phyloP scores from a whole-genome alignment of 53 echinoderm and acorn worm species.

The Hippasteria phrygiana region DNA sequence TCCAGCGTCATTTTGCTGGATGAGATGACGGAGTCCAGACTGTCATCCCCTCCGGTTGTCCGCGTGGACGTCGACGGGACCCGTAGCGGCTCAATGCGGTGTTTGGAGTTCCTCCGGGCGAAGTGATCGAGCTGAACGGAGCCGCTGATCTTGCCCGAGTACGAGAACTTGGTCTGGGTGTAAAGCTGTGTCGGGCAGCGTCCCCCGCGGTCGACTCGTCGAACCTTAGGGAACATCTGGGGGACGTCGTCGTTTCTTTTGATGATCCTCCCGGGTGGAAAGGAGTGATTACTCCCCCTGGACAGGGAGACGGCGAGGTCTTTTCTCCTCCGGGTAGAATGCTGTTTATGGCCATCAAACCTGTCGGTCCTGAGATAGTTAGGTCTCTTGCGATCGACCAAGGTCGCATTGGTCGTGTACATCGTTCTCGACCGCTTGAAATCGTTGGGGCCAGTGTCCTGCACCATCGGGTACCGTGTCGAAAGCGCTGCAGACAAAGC shows the following conservation, averaged over 20 bases:
- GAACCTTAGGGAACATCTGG: constrained; percentile 39
- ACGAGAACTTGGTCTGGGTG: constrained; percentile 34
- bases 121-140: constrained; percentile 24
- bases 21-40: constrained; percentile 41
- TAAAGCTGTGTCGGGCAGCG: constrained; percentile 49
- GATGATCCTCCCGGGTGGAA: constrained; percentile 26
- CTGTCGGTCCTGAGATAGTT: neutral
- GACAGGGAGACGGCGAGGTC: neutral
- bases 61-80: constrained; percentile 10
- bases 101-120: constrained; percentile 1
- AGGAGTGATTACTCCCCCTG: constrained; percentile 12
- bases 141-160: constrained; percentile 40
- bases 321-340: constrained; percentile 26
- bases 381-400: constrained; percentile 32
- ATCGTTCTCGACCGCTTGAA: constrained; percentile 32
- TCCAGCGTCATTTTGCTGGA: constrained; percentile 46
- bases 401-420: constrained; percentile 44
- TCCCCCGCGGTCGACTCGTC: constrained; percentile 28
- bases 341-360: constrained; percentile 8
- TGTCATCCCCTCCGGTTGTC: constrained; percentile 1
- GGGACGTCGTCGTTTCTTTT: constrained; percentile 23
- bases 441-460: neutral
- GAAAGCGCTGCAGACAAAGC: constrained; percentile 24
- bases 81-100: constrained; percentile 20
- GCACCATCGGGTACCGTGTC: neutral